Conservation (phyloP, 2,797 vertebrate genomes). For the Sphenodon punctatus region DNA sequence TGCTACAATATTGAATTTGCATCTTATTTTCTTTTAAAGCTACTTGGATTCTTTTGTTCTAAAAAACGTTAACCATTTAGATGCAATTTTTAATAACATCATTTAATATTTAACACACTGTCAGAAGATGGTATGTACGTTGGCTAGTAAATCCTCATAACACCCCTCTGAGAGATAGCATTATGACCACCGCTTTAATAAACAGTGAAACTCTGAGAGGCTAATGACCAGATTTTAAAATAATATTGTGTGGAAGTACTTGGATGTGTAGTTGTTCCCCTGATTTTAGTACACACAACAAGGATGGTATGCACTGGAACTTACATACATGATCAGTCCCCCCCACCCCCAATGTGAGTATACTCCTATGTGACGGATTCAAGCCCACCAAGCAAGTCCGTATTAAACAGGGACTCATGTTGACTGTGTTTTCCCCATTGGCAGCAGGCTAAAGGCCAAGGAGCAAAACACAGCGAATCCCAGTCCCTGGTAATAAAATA, state of each 20-base stretch:
- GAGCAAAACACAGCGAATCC: not conserved
- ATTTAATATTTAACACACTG: not conserved
- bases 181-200: not conserved
- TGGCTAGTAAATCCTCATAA: not conserved
- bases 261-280: accelerated
- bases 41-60: not conserved
- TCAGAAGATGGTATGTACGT: not conserved
- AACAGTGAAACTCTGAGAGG: accelerated
- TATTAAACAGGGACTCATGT: not conserved
- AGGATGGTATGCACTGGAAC: not conserved
- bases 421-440: no score
- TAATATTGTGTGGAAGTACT: accelerated
- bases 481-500: no score
- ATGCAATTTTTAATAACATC: not conserved
- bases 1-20: not conserved
- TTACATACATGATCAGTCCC: not conserved
- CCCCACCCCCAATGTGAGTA: not conserved
- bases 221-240: not conserved
- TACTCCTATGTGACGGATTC: accelerated
- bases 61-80: not conserved
- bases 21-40: not conserved
- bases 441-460: not conserved
- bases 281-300: accelerated
- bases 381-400: accelerated
- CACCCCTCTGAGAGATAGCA: not conserved